phyloP scores from a whole-genome alignment of 2,888 invertebrate genomes.

The Oscheius sp. region DNA sequence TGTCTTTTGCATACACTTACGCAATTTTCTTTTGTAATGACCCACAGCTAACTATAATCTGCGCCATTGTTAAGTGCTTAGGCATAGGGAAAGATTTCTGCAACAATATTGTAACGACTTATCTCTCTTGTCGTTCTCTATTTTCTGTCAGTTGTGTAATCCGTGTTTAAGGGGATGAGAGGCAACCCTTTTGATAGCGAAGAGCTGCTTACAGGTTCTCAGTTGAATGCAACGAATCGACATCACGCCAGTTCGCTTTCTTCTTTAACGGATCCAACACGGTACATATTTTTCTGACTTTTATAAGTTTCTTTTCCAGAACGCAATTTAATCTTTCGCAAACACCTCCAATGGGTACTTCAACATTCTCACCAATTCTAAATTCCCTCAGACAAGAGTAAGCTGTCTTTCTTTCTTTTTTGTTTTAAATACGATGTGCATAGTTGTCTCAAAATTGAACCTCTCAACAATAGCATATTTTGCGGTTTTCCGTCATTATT shows the following conservation, averaged over 20 bases:
- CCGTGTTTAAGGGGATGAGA: slow-evolving; percentile 3
- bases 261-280: slow-evolving; percentile 18
- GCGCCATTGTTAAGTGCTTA: too few species aligned
- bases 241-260: slow-evolving; percentile 20
- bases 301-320: background rate
- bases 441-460: background rate
- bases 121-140: too few species aligned
- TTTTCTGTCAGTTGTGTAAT: background rate
- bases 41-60: too few species aligned
- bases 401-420: background rate
- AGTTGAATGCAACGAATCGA: slow-evolving; percentile 23
- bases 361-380: slow-evolving; percentile 27
- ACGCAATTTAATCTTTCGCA: slow-evolving; percentile 23
- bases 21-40: too few species aligned
- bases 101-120: too few species aligned
- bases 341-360: slow-evolving; percentile 28
- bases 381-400: slow-evolving; percentile 20
- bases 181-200: slow-evolving; percentile 6
- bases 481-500: background rate
- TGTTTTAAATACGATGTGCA: background rate
- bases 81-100: too few species aligned
- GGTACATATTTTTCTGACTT: background rate
- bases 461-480: background rate
- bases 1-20: too few species aligned
- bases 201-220: slow-evolving; percentile 25